Conservation (phyloP, 2,888 invertebrate species). For the Xylocampa areola region DNA sequence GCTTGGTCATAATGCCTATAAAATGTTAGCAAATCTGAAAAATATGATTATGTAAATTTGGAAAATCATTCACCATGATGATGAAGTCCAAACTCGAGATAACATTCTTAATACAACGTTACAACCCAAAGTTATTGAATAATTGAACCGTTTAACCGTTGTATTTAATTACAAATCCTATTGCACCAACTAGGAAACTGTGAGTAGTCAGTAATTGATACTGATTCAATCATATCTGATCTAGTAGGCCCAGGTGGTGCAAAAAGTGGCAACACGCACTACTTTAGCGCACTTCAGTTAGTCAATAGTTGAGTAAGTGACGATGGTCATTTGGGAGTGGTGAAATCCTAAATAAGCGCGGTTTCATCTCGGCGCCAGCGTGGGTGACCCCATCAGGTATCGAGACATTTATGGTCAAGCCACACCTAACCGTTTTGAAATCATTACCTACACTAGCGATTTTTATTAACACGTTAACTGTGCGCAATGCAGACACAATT, state of each 20-base stretch:
- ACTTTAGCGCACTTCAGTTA: constrained; percentile 62
- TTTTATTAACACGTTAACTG: no score
- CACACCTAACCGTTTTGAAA: constrained; percentile 49
- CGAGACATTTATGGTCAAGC: constrained; percentile 54
- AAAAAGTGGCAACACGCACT: constrained; percentile 70
- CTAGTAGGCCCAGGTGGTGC: constrained; percentile 45
- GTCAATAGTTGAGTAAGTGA: constrained; percentile 75
- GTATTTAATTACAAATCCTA: constrained; percentile 26
- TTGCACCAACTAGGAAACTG: constrained; percentile 61
- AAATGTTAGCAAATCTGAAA: not conserved
- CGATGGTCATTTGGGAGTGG: constrained; percentile 74
- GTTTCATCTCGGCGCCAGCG: constrained; percentile 63
- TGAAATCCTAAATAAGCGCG: constrained; percentile 69
- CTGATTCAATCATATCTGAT: constrained; percentile 60
- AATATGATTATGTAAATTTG: no score
- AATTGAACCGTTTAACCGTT: constrained; percentile 21
- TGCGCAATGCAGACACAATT: no score
- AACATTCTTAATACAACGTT: no score
- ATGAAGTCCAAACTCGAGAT: no score
- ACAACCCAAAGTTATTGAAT: constrained; percentile 7
- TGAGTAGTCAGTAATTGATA: constrained; percentile 55
- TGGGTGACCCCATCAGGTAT: constrained; percentile 64
- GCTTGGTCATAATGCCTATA: not conserved
- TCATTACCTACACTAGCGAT: constrained; percentile 50
- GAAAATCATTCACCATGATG: no score